Conservation (phyloP, 2,797 vertebrate species). For the Bryconaethiops microstoma region DNA sequence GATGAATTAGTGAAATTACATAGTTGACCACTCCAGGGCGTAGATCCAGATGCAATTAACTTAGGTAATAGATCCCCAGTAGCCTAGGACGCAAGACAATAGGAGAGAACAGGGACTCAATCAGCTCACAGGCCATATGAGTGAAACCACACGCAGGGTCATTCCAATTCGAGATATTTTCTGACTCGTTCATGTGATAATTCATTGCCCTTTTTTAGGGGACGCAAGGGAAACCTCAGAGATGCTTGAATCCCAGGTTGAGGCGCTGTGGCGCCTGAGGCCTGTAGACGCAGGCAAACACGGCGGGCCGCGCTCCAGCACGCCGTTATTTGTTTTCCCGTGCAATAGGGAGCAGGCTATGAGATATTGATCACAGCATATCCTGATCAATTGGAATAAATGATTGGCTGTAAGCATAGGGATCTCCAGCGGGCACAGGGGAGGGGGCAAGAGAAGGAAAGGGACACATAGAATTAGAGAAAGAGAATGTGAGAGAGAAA, state of each 20-base stretch:
- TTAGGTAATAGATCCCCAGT: slow-evolving; percentile 79
- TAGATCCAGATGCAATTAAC: slow-evolving; percentile 82
- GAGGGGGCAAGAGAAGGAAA: slow-evolving; percentile 33
- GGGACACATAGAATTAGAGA: neutral
- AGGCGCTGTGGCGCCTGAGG: slow-evolving; percentile 15
- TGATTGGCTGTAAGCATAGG: slow-evolving; percentile 75
- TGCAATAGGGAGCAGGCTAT: slow-evolving; percentile 64
- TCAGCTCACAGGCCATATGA: slow-evolving; percentile 45
- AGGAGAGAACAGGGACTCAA: slow-evolving; percentile 59
- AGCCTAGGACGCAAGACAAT: slow-evolving; percentile 64
- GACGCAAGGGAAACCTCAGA: slow-evolving; percentile 26
- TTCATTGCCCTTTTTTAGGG: slow-evolving; percentile 46
- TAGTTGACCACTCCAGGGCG: slow-evolving; percentile 84
- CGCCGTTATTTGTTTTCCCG: slow-evolving; percentile 71
- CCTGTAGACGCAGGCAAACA: slow-evolving; percentile 42
- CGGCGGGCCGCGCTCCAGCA: slow-evolving; percentile 5
- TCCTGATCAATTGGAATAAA: slow-evolving; percentile 80
- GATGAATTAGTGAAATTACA: slow-evolving; percentile 86
- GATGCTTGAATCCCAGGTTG: slow-evolving; percentile 37
- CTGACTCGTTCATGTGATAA: slow-evolving; percentile 42
- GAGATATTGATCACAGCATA: slow-evolving; percentile 77
- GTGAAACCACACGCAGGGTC: slow-evolving; percentile 43
- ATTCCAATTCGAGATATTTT: slow-evolving; percentile 51
- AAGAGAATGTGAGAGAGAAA: neutral
- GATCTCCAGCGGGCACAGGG: slow-evolving; percentile 60